Percentiles rank a stretch among this genome's conserved stretches.
Conservation (phyloP, 2,888 invertebrate species). For the Tetropium fuscum region DNA sequence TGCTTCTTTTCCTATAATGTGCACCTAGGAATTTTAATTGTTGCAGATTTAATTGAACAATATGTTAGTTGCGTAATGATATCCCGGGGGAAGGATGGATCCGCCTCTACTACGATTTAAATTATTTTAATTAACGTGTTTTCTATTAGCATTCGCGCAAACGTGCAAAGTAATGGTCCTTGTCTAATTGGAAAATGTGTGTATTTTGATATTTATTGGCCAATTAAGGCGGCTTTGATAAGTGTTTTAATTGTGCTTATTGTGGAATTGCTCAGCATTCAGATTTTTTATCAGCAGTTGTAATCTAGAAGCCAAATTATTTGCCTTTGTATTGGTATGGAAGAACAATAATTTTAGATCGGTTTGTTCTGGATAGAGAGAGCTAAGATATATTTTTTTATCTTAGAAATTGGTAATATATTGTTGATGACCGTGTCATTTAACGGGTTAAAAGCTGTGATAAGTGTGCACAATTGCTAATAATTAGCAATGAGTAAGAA, state of each 20-base stretch:
- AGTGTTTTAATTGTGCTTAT: conserved; percentile 33
- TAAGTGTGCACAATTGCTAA: too few species aligned
- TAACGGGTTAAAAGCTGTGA: too few species aligned
- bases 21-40: conserved; percentile 35
- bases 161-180: conserved; percentile 20
- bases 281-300: too few species aligned
- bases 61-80: conserved; percentile 29
- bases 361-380: too few species aligned
- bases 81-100: conserved; percentile 24
- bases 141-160: conserved; percentile 13
- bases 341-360: too few species aligned
- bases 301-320: too few species aligned
- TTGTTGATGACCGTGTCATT: too few species aligned
- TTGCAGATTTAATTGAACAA: conserved; percentile 36
- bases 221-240: conserved; percentile 41
- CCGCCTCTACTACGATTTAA: conserved; percentile 22
- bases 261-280: not conserved
- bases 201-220: conserved; percentile 47
- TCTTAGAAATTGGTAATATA: too few species aligned
- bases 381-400: too few species aligned
- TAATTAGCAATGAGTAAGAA: too few species aligned
- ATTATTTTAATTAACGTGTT: conserved; percentile 31
- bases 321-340: too few species aligned
- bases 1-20: conserved; percentile 21
- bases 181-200: conserved; percentile 48